Evolutionary conservation across 1,140 invertebrate species (phyloP).

Genomic region (Laodelphax striatellus): DNA sequence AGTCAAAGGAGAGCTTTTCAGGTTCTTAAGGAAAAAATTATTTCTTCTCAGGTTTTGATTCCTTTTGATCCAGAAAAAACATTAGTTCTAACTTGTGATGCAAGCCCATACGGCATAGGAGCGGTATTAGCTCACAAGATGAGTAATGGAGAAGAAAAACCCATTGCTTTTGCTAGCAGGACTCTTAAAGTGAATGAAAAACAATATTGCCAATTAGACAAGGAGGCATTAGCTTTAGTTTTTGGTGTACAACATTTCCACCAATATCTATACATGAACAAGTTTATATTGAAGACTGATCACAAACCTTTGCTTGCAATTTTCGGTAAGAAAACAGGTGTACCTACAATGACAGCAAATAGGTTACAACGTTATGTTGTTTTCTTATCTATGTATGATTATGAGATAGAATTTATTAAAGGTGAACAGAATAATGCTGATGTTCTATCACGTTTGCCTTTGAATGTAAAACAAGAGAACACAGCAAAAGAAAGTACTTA

Average conservation of each 20-base stretch:
- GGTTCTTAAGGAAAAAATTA: conserved; percentile 11
- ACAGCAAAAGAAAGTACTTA: no score
- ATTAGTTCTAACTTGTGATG: no score
- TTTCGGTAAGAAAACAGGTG: conserved; percentile 28
- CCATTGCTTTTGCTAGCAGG: no score
- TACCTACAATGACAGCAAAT: conserved; percentile 23
- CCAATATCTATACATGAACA: conserved; percentile 32
- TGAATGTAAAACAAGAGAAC: neutral
- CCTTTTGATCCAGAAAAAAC: no score
- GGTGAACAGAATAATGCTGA: conserved; percentile 25
- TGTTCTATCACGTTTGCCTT: conserved; percentile 23
- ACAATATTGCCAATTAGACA: no score
- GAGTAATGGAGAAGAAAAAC: no score
- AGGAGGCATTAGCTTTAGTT: no score
- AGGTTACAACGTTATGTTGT: conserved; percentile 28
- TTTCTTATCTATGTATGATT: conserved; percentile 28
- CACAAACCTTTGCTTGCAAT: conserved; percentile 34
- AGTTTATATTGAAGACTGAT: conserved; percentile 34
- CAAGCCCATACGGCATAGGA: no score
- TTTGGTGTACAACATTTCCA: no score
- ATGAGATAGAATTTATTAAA: conserved; percentile 25
- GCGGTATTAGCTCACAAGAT: no score
- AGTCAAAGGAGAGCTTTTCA: conserved; percentile 12
- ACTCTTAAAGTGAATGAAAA: no score
- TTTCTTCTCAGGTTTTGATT: no score